phyloP scores from a whole-genome alignment of 2,797 vertebrate genomes.

The Ctenochaetus hawaiiensis region DNA sequence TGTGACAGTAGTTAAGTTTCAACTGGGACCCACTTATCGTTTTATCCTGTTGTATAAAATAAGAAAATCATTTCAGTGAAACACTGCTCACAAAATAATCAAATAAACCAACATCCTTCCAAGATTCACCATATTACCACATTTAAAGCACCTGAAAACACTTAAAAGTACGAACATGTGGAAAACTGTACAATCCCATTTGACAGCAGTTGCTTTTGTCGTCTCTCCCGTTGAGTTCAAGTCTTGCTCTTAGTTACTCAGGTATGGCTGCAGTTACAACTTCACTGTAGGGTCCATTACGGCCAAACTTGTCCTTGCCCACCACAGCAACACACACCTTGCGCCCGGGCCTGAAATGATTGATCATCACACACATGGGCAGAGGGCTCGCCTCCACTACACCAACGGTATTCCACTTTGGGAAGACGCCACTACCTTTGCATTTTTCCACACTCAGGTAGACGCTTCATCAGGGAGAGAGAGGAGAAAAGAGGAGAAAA shows the following conservation, averaged over 20 bases:
- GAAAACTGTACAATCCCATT: neutral
- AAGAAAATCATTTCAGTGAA: too few species aligned
- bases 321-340: slow-evolving; percentile 77
- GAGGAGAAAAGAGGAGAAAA: neutral
- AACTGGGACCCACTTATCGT: too few species aligned
- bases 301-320: slow-evolving; percentile 73
- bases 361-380: slow-evolving; percentile 79
- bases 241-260: neutral
- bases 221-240: neutral
- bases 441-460: slow-evolving; percentile 62
- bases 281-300: slow-evolving; percentile 72
- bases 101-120: too few species aligned
- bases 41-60: too few species aligned
- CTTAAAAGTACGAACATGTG: too few species aligned
- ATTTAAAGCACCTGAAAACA: too few species aligned
- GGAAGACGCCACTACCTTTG: slow-evolving; percentile 63
- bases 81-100: too few species aligned
- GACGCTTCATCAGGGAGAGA: slow-evolving; percentile 55
- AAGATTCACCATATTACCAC: too few species aligned
- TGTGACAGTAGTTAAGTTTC: too few species aligned
- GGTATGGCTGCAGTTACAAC: slow-evolving; percentile 53
- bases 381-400: slow-evolving; percentile 71
- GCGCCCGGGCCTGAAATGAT: slow-evolving; percentile 64
- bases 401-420: slow-evolving; percentile 60
- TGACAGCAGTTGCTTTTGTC: neutral